Evolutionary conservation across 1,140 invertebrate genomes (phyloP), one percentile per base, ranked within the genome.

Genomic region (Drosophila ficusphila): DNA sequence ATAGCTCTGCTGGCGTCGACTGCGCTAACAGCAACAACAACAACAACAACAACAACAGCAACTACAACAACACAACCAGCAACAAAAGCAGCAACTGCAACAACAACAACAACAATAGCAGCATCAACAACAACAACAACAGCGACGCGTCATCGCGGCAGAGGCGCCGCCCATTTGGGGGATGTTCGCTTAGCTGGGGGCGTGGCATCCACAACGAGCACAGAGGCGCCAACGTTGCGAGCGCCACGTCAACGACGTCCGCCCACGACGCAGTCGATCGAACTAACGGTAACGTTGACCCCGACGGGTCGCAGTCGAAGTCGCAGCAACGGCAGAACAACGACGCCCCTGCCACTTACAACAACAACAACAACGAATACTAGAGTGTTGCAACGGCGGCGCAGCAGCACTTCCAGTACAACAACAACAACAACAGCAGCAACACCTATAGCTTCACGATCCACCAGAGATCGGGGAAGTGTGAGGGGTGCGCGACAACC

Each of bases 171-270:
- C n/a, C 18, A 11, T 4, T 41, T 29, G 51, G n/a, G 16, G 33
- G 12, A 25, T 21, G 51, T 7, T 19, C 8, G 44, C 5, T 14
- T 6, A 12, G 25, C 9, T 1, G 8, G 47, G 54, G 52, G 34
- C 58, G 14, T 65, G 49, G 46, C 57, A 57, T 41, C 72, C 5
- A 82, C 88, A 8, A 90, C 58, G 4, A 88, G 74, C 47, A 78
- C 76, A 33, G 76, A 85, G 61, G 67, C 76, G 64, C 83, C 85
- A 16, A 90, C 83, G 47, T 31, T 89, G 76, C 76, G 75, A 18
- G 85, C 83, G 38, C 85, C 83, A 7, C 82, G 81, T 0, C 83
- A 89, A 31, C 71, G 85, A 36, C 83, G 82, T 44, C 82, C 74
- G 34, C 74, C 69, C 14, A 76, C 71, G 8, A 89, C 83, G 81